Base-by-base conservation (phyloP, 2,888 invertebrate genomes). In the Hylaea fasciaria region DNA sequence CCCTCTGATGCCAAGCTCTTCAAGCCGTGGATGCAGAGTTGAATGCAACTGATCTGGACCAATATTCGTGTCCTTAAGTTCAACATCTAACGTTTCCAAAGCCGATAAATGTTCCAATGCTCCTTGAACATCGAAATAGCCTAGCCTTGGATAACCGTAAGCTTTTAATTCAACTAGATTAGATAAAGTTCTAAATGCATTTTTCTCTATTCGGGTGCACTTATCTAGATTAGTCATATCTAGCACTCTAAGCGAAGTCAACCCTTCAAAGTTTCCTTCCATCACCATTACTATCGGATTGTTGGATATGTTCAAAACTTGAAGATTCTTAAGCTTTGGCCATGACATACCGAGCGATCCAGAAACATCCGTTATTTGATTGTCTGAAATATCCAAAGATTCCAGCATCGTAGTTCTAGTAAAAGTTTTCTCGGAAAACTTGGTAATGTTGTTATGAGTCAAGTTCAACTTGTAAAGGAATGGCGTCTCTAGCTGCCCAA, bases 41-140 rank as follows among this genome's bases (percentile, higher is more conserved):
- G 96, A 94, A 72, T 96, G 96, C 41, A 97, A 87, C 77, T 97
- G 97, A 75, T 97, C 97, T 47, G 95, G 95, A 44, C 96, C 96
- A 52, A 97, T 94, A 5, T 94, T 94, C 0, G 96, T 93, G 70
- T 98, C 97, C 82, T 97, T 98, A 0, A 97, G 94, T 90, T 98
- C 98, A 53, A 98, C 94, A 65, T 97, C 96, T 11, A 98, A 87
- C 67, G 90, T 93, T 83, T 97, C 96, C 43, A 98, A 85, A 0
- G 95, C 95, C 0, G 95, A 94, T 73, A 97, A 87, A 67, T 95
- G 93, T 69, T 95, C 95, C n/a, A 98, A 86, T 32, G 97, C 94
- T 0, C 97, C 97, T 75, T 96, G 95, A n/a, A 97, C 94, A 83
- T 98, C 97, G 64, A 97, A 93, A 76, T 97, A 97, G 0, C 97